Conservation (phyloP, 2,888 invertebrate species). For the Acheta domesticus region DNA sequence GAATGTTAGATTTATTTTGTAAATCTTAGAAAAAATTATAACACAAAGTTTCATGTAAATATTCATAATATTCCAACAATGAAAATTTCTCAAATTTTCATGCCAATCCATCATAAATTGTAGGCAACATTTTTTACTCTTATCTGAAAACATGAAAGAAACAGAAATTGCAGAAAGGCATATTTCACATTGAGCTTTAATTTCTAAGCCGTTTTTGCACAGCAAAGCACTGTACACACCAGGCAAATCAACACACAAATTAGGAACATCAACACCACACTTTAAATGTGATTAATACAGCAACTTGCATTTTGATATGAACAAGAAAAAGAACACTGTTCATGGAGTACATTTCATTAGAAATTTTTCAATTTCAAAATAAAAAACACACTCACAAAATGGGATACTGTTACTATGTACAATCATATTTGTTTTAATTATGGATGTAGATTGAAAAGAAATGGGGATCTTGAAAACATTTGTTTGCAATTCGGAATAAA, state of each 20-base stretch:
- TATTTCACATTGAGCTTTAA: background rate
- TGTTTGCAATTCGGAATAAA: too few species aligned
- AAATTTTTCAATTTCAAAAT: background rate
- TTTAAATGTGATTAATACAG: background rate
- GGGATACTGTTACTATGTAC: conserved; percentile 3
- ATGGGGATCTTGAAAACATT: too few species aligned
- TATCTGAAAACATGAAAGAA: too few species aligned
- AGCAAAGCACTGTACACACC: background rate
- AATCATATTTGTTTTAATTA: background rate
- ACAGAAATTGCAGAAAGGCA: background rate
- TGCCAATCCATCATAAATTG: too few species aligned
- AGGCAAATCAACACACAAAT: conserved; percentile 10
- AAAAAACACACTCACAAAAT: background rate
- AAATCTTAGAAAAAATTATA: too few species aligned
- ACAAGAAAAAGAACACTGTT: background rate
- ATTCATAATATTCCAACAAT: too few species aligned
- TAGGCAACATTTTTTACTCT: too few species aligned
- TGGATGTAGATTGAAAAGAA: too few species aligned
- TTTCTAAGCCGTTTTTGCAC: background rate
- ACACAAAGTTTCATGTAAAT: too few species aligned
- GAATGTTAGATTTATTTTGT: too few species aligned
- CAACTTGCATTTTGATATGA: background rate
- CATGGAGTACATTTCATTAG: background rate
- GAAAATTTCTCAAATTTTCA: too few species aligned
- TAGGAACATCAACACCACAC: conserved; percentile 18